Base-by-base conservation (phyloP, 2,888 invertebrate species). In the Pterostichus niger region DNA sequence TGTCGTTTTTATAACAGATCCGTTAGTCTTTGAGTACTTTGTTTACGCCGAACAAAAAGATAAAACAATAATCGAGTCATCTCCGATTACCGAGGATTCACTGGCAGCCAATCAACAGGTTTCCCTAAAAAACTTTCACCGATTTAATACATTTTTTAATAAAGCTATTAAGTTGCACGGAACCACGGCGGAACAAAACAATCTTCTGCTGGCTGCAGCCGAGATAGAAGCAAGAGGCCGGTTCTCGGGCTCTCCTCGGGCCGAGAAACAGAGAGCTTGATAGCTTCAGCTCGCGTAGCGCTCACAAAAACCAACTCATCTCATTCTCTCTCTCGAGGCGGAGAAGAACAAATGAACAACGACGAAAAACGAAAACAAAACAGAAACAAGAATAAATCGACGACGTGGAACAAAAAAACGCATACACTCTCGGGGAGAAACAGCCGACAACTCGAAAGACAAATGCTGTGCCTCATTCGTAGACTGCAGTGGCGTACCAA, bases 111-210 rank as follows among this genome's bases (percentile, higher is more conserved):
- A 81, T 81, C 81, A 81, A 73, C 73, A 54, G 13, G 81, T 81
- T 81, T 73, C 71, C 71, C 54, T 15, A 81, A 81, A 81, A 81
- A 81, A 81, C 81, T 81, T 81, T 81, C 81, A 73, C 81, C 81
- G 81, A 81, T 81, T 81, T 81, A 81, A 81, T 81, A 81, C 81
- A 81, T 81, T 81, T 81, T 81, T 81, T 81, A 81, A 81, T 81
- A 81, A 81, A 81, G 81, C 81, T 81, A 81, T 81, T 81, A 81
- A 71, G 73, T 81, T 81, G 81, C 81, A 73, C 52, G 71, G 78
- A 77, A 73, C 73, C 49, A 73, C 15, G 24, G 71, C 35, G 71
- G 77, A 78, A 75, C 75, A 31, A 75, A 75, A 52, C 52, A 75
- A 75, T 75, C 75, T 75, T 31, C 15, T 40, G 13, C 68, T 15